Evolutionary conservation across 2,888 invertebrate genomes (phyloP), one percentile per base, ranked within the genome.

Genomic region (Syrphus vitripennis): DNA sequence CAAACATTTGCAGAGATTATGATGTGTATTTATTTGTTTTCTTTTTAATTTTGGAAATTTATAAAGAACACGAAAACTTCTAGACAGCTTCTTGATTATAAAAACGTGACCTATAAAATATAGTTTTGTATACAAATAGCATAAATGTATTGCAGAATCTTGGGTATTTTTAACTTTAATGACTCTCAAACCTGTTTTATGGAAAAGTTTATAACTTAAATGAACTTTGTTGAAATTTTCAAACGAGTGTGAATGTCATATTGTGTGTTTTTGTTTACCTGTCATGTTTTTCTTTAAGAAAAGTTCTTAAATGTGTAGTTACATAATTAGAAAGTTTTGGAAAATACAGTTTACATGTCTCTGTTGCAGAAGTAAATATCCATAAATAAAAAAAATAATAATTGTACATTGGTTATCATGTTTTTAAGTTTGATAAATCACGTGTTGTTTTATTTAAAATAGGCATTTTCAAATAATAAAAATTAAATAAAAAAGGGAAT

Each of bases 81-180:
- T 19, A 31, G 45, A 48, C 29, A 26, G 1, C 6, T 63, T 12
- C 26, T 26, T 14, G 26, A 53, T 67, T 74, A 24, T 59, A 83
- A 67, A 55, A 55, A 50, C 50, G 45, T 80, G 75, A 80, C 65
- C 80, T 59, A 83, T 50, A 83, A 65, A 79, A 45, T 14, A 21
- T 7, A 9, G 21, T 31, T 21, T 31, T 9, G 0, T 48, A 69
- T 21, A 34, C 31, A 59, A 67, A 45, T 57, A 74, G 61, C 53
- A 53, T 31, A 10, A n/a, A n/a, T 67, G 55, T 67, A 55, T 45
- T 71, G 37, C 69, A 65, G n/a, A 19, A 45, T 74, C 55, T 53
- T 84, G 55, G 45, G 59, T 79, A 70, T 50, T 83, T 80, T 71
- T 71, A 80, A 67, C 53, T 76, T 84, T 65, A 75, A 84, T 70